phyloP scores from a whole-genome alignment of 2,888 invertebrate genomes.

The Trachelus stipa region DNA sequence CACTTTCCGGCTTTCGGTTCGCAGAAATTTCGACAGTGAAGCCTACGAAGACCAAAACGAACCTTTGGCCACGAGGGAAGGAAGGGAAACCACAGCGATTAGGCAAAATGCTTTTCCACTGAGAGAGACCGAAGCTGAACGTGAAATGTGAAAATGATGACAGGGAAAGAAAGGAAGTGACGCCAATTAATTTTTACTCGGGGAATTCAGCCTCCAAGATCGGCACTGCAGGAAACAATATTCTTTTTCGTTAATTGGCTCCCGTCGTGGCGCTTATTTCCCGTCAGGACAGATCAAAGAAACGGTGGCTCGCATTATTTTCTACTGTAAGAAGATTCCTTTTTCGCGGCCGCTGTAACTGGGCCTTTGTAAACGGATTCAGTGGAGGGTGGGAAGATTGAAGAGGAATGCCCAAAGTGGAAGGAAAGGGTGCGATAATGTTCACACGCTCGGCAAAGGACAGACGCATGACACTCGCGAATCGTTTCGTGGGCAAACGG shows the following conservation, averaged over 20 bases:
- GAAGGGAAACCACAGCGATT: not conserved
- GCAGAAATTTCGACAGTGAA: not conserved
- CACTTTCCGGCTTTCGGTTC: not conserved
- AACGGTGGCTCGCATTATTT: not conserved
- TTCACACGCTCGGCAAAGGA: conserved; percentile 25
- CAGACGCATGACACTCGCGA: not conserved
- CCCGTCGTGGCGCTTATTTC: not conserved
- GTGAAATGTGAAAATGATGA: not conserved
- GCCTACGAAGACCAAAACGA: not conserved
- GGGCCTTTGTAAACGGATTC: not conserved
- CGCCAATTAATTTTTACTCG: not conserved
- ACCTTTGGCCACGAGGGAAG: not conserved
- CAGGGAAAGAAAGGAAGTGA: not conserved
- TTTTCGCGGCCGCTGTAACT: not conserved
- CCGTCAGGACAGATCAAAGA: not conserved
- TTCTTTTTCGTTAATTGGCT: not conserved
- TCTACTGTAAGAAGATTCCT: not conserved
- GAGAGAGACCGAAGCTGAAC: not conserved
- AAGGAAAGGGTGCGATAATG: conserved; percentile 32
- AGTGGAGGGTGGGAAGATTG: not conserved
- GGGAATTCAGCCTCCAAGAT: not conserved
- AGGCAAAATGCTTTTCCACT: not conserved
- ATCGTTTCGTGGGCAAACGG: not conserved
- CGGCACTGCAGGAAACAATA: not conserved
- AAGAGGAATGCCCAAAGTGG: not conserved